Conservation (phyloP, 2,113 vertebrate genomes). For the Suncus etruscus region DNA sequence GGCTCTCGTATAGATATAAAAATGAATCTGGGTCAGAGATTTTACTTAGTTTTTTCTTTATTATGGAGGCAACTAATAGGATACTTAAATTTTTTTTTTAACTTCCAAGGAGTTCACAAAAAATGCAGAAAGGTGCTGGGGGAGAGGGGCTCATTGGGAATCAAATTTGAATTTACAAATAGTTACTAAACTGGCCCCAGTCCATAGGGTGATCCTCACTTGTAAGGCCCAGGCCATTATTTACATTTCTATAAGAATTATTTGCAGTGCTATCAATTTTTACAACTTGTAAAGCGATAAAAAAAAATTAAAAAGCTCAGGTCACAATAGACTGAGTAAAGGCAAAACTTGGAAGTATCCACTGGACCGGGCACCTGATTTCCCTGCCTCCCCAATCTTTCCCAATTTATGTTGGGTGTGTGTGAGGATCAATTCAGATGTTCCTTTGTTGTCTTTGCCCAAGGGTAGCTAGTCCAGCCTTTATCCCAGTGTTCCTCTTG, state of each 20-base stretch:
- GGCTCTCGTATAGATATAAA: conserved; percentile 6
- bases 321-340: neutral
- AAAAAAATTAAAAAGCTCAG: conserved; percentile 50
- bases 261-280: neutral
- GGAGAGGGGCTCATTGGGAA: neutral
- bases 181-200: conserved; percentile 2
- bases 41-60: conserved; percentile 31
- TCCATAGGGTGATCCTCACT: neutral
- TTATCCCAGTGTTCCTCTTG: neutral
- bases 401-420: too few relatives aligned
- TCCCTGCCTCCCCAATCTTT: neutral
- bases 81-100: neutral
- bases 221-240: neutral
- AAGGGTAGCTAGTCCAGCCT: neutral
- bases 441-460: neutral
- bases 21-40: conserved; percentile 30
- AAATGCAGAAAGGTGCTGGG: neutral
- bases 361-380: neutral
- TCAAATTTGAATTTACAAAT: conserved; percentile 51
- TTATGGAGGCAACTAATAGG: conserved; percentile 43
- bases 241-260: neutral
- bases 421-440: neutral
- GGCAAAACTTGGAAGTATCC: neutral
- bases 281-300: neutral
- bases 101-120: conserved; percentile 34